A percentile compares a stretch with the other conserved stretches of the same genome.
Evolutionary conservation across 2,797 vertebrate species (phyloP).

Genomic region (Thaleichthys pacificus): DNA sequence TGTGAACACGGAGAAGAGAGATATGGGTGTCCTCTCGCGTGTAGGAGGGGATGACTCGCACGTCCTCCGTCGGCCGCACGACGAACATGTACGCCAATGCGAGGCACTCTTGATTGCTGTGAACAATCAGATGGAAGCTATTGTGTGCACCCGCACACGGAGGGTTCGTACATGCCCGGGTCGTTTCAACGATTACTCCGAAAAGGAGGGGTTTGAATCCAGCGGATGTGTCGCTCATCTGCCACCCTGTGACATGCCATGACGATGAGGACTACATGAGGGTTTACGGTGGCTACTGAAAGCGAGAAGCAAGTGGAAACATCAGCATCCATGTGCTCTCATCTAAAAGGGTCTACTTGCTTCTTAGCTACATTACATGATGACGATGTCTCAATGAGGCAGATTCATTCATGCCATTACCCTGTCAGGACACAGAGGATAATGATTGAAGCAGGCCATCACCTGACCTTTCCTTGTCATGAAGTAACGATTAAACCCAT

Average conservation of each 20-base stretch:
- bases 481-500: conserved; percentile 50
- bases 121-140: too few relatives aligned
- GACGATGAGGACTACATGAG: too few relatives aligned
- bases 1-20: not conserved
- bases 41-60: not conserved
- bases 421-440: conserved; percentile 17
- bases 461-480: conserved; percentile 37
- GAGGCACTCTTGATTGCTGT: too few relatives aligned
- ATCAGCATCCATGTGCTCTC: not conserved
- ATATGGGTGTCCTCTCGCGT: not conserved
- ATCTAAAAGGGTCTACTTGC: not conserved
- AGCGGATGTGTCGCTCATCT: too few relatives aligned
- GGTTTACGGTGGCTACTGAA: not conserved
- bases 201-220: too few relatives aligned
- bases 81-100: not conserved
- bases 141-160: too few relatives aligned
- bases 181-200: too few relatives aligned
- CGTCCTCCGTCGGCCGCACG: not conserved
- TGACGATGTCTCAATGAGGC: not conserved
- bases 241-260: too few relatives aligned
- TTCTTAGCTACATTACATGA: not conserved
- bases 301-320: not conserved
- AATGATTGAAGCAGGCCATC: conserved; percentile 13
- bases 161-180: too few relatives aligned
- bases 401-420: not conserved